Conservation (phyloP, 2,113 vertebrate genomes). For the Hippocampus abdominalis region DNA sequence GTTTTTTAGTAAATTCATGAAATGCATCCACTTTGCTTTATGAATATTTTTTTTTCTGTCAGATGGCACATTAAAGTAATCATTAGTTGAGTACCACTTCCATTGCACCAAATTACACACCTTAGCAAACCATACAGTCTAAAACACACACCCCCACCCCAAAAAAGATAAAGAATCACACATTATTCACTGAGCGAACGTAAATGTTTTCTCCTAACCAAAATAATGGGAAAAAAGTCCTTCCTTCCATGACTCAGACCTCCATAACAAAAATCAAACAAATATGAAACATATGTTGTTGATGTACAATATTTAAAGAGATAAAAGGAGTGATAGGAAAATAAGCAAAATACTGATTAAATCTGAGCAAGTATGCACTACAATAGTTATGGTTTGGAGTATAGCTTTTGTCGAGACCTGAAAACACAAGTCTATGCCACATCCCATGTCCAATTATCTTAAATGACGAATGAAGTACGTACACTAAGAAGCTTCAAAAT, state of each 20-base stretch:
- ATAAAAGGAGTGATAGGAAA: no score
- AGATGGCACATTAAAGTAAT: not conserved
- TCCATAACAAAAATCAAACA: no score
- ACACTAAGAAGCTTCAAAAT: no score
- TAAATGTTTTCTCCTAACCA: not conserved
- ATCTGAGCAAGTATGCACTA: not conserved
- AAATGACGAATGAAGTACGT: not conserved
- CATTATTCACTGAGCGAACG: not conserved
- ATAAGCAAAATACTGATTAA: not conserved
- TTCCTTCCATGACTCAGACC: no score
- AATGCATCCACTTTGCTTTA: not conserved
- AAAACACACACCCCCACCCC: no score
- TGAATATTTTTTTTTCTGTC: not conserved
- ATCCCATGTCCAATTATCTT: not conserved
- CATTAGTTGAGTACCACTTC: not conserved
- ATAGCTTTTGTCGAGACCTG: not conserved
- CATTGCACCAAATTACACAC: not conserved
- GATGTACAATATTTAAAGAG: no score
- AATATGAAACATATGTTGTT: no score
- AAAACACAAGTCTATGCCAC: not conserved
- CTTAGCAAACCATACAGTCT: no score
- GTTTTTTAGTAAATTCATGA: slow-evolving; percentile 17
- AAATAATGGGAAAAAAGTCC: not conserved
- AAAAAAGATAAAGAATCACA: not conserved
- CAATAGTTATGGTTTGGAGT: not conserved